Conservation (phyloP, 30 jellyfish, hydroid and myxozoan genomes). For the Aurelia sp. region DNA sequence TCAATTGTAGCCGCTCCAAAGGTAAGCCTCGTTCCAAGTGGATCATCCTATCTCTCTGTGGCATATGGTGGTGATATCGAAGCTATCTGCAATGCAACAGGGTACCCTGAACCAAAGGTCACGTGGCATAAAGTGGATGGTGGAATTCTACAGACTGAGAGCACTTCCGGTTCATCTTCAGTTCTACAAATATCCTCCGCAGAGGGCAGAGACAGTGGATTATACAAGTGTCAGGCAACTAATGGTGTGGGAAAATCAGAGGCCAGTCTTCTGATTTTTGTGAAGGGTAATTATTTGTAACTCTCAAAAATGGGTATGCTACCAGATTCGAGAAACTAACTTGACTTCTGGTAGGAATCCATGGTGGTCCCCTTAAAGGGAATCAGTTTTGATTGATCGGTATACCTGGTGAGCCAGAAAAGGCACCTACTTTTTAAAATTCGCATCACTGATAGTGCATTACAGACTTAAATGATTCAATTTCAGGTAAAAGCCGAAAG, state of each 20-base stretch:
- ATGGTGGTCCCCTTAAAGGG: no score
- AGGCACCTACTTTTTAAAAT: no score
- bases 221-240: conserved; percentile 10
- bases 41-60: conserved; percentile 8
- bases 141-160: background rate
- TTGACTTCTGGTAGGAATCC: no score
- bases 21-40: background rate
- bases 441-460: no score
- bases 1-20: no score
- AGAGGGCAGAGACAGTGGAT: conserved; percentile 5
- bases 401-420: no score
- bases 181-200: background rate
- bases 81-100: conserved; percentile 21
- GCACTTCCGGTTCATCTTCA: background rate
- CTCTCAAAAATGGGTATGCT: no score
- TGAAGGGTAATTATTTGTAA: no score
- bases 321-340: no score
- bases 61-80: conserved; percentile 16
- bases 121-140: conserved; percentile 13
- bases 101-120: conserved; percentile 15
- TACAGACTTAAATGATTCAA: no score
- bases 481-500: no score
- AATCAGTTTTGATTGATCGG: no score
- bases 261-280: background rate
- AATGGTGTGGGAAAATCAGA: background rate